Percentiles rank a stretch among this genome's conserved stretches.
phyloP scores from a whole-genome alignment of 2,888 invertebrate species.

The Xanthostigma xanthostigma region DNA sequence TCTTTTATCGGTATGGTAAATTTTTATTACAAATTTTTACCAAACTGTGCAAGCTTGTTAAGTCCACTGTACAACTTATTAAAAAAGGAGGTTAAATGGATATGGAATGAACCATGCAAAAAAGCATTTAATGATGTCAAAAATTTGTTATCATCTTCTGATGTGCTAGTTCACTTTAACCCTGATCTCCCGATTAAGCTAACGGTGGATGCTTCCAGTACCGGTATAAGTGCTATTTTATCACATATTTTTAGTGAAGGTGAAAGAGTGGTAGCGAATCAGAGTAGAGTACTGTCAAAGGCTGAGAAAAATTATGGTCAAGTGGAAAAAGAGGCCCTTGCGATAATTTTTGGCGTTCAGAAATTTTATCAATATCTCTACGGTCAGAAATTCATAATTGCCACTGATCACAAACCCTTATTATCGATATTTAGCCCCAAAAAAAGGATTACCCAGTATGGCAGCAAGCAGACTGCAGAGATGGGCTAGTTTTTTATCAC shows the following conservation, averaged over 20 bases:
- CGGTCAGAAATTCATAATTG: not conserved
- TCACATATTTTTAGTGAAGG: not conserved
- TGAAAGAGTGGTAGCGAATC: conserved; percentile 9
- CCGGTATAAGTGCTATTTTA: not conserved
- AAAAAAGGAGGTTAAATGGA: not conserved
- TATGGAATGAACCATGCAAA: not conserved
- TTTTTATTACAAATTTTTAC: not conserved
- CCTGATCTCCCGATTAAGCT: not conserved
- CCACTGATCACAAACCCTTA: conserved; percentile 3
- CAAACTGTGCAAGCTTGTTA: not conserved
- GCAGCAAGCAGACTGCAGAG: conserved; percentile 9
- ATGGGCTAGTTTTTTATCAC: conserved; percentile 9
- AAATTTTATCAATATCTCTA: not conserved
- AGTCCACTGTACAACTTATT: not conserved
- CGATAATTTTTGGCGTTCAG: not conserved
- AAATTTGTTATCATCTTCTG: not conserved
- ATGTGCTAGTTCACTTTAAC: not conserved
- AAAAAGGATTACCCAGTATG: not conserved
- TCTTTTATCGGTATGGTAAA: not conserved
- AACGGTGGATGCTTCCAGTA: conserved; percentile 4
- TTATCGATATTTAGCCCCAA: not conserved
- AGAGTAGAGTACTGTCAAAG: conserved; percentile 7
- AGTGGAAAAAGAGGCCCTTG: conserved; percentile 8
- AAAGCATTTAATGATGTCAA: not conserved
- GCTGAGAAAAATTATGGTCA: conserved; percentile 7